phyloP scores from a whole-genome alignment of 2,113 vertebrate genomes.

The Lathamus discolor region DNA sequence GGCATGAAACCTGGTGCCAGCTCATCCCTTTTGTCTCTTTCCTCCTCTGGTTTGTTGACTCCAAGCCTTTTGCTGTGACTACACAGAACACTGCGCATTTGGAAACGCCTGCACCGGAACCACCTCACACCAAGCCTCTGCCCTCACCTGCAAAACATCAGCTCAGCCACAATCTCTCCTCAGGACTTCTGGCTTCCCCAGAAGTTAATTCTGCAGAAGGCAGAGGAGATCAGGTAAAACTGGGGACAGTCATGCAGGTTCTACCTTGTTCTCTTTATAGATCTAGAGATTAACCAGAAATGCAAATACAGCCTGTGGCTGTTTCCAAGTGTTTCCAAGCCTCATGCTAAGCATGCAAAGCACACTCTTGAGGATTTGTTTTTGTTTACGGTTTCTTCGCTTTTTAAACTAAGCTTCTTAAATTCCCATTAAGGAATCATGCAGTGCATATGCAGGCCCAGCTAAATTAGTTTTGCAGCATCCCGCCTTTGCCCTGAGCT shows the following conservation, averaged over 20 bases:
- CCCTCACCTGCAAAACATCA: background rate
- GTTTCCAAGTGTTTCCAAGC: background rate
- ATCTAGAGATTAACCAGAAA: background rate
- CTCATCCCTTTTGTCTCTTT: background rate
- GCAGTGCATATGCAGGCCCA: background rate
- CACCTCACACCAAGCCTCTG: background rate
- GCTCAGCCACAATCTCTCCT: background rate
- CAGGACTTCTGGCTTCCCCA: background rate
- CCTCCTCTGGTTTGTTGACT: background rate
- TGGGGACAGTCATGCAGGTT: background rate
- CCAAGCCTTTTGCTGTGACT: background rate
- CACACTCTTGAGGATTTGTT: background rate
- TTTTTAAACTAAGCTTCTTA: constrained; percentile 10
- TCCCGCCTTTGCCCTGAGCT: background rate
- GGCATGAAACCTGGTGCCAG: background rate
- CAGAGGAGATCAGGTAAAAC: background rate
- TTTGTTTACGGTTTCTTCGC: constrained; percentile 1
- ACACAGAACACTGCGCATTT: background rate
- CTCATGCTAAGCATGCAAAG: background rate
- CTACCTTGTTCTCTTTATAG: background rate
- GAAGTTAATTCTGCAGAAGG: background rate
- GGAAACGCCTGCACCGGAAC: background rate
- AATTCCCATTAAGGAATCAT: background rate
- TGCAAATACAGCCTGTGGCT: background rate
- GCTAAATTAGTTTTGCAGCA: constrained; percentile 5